Conservation (phyloP, 2,888 invertebrate genomes). For the Byasa hedistus region DNA sequence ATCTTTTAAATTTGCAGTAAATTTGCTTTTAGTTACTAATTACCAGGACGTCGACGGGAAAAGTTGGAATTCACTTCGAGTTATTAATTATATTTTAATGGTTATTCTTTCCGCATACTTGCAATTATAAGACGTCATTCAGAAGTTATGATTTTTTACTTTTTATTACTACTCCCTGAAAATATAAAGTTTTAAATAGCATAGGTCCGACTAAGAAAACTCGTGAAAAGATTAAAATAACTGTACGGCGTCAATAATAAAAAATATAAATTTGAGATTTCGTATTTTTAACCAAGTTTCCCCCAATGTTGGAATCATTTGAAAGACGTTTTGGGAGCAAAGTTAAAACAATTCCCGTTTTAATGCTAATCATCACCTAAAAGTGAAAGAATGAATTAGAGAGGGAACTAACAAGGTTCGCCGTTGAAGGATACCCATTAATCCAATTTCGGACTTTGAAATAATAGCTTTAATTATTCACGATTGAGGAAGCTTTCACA, state of each 20-base stretch:
- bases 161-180: background rate
- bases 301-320: constrained; percentile 19
- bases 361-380: constrained; percentile 30
- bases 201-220: background rate
- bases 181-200: background rate
- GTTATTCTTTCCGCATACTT: background rate
- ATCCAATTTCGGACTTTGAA: constrained; percentile 60
- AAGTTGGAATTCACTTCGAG: constrained; percentile 3
- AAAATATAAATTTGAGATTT: no score
- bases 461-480: constrained; percentile 72
- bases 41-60: constrained; percentile 7
- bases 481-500: constrained; percentile 64
- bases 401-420: constrained; percentile 35
- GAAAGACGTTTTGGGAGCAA: constrained; percentile 11
- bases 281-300: background rate
- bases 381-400: constrained; percentile 40
- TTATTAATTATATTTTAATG: constrained; percentile 1
- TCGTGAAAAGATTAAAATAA: background rate
- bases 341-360: constrained; percentile 27
- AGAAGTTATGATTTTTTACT: background rate
- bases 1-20: constrained; percentile 4
- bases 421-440: constrained; percentile 55
- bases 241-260: no score
- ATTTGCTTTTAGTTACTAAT: constrained; percentile 7
- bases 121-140: background rate